Base-by-base conservation (phyloP, 2,113 vertebrate species). In the Myiozetetes cayanensis region DNA sequence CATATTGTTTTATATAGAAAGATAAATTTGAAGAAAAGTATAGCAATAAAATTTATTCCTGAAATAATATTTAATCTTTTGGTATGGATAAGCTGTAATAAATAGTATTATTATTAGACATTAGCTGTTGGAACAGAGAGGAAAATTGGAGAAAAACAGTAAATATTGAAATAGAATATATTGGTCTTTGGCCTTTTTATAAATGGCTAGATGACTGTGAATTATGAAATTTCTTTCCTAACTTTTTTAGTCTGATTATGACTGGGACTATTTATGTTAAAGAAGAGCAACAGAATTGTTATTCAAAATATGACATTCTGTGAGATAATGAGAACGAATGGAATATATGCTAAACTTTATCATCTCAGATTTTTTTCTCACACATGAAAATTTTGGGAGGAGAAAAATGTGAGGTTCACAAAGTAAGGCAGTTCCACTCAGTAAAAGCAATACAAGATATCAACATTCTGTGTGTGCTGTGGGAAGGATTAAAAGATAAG, bases 171-270 rank as follows among this genome's bases (percentile, higher is more conserved):
- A 23, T 46, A 44, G 73, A 83, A 85, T 50, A 12, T 12, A 63
- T 63, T 23, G 7, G 1, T 44, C n/a, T 78, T 78, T 50, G 44
- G 4, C 8, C 27, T 82, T 47, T 90, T 68, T 33, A 16, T 30
- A 66, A 74, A 43, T 16, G 22, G 4, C 22, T 77, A 41, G 7
- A 43, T 68, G 7, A 24, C n/a, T 62, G 14, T 61, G 28, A 76
- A 62, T 56, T 85, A 52, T 88, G 59, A 70, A 90, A 83, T 87
- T 63, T 72, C 18, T 89, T 55, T 71, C n/a, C n/a, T 76, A 47
- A 62, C 46, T 85, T 68, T 41, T 80, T 76, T 58, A 41, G 41
- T 53, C 17, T 79, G 58, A 30, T 72, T 65, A 35, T 74, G 63
- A 62, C 37, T 87, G 25, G 12, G 39, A 66, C 22, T 75, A 4